Base-by-base conservation (phyloP, 2,888 invertebrate genomes). In the Sericinus montela region DNA sequence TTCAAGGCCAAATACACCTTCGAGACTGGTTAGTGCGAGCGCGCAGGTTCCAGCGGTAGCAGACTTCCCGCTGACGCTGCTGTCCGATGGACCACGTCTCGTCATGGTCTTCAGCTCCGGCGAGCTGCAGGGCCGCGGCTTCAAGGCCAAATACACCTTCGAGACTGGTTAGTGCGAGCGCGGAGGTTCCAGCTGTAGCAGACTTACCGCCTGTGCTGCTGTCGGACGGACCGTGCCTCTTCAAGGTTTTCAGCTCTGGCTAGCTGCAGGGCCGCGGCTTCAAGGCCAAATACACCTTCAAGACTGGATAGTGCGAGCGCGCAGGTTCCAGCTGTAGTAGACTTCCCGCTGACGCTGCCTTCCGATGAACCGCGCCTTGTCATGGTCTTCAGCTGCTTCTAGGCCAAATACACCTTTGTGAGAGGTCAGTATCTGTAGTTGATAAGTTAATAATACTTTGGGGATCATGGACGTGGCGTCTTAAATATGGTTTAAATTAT, bases 81-180 rank as follows among this genome's bases (percentile, higher is more conserved):
- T 95, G 53, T 97, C 97, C 44, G 96, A 97, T 75, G 97, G 98
- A 1, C 98, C 98, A 2, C 91, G 98, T 42, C 92, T 98, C 55
- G 96, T 98, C 38, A 95, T 98, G 93, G 96, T 98, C 42, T 98
- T 98, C 83, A 97, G 97, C 79, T 97, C 97, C 45, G 97, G 97
- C 1, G 96, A 97, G 69, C 89, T 94, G 48, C 95, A 95, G 80
- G 98, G 98, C 7, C 91, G 94, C 41, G 97, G 98, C 49, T 98
- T 98, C 76, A 97, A 97, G 77, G 96, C 96, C 61, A 93, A 92
- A 80, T 97, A 94, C 76, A 92, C 93, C 41, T 96, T 96, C 80
- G 93, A 95, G 90, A 94, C 95, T 84, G 95, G 95, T 95, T 60
- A 72, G 73, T 65, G 10, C 0, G 3, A n/a, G 19, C 19, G 2